Evolutionary conservation across 2,113 vertebrate species (phyloP), one percentile per base, ranked within the genome.

Genomic region (Donacobius atricapilla): DNA sequence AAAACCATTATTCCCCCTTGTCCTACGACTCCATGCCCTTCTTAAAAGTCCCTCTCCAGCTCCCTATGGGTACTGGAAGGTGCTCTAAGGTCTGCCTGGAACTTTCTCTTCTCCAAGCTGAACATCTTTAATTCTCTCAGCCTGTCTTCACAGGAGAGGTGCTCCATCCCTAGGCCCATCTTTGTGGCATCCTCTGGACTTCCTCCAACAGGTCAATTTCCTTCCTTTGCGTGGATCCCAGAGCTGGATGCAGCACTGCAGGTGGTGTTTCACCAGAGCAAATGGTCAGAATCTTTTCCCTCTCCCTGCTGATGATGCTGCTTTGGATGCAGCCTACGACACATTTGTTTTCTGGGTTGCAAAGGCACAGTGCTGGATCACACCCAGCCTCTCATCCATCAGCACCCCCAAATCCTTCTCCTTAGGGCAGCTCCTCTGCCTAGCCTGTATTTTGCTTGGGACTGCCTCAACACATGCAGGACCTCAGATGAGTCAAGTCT

Each of bases 251-350:
- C 30, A 54, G 30, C 5, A 13, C 9, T 68, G 9, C n/a, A 54
- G 30, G n/a, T 47, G 40, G 15, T 17, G 16, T 61, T 24, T 68
- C n/a, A 60, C 20, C 24, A 54, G 70, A 69, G 21, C 14, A 69
- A 20, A 61, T 17, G 14, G 31, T 21, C 25, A 83, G 54, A 40
- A 69, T 54, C 14, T 19, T 45, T 11, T 66, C 27, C 15, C 51
- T 44, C 5, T 8, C 15, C n/a, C 31, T 42, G 31, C 35, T 69
- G 40, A 9, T 10, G 47, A 31, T 0, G 0, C 54, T 61, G 39
- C n/a, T 90, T 76, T 61, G 14, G 79, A 48, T 42, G 63, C n/a
- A 75, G 60, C 30, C 30, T 39, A 61, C n/a, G 30, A 60, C 16
- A 53, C 0, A 0, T 4, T 22, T 54, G 22, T 33, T 69, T 42